These are phyloP conservation scores for Python bivittatus DNA, from an alignment of 2,113 vertebrate species.

Conservation along the genomic window DNA sequence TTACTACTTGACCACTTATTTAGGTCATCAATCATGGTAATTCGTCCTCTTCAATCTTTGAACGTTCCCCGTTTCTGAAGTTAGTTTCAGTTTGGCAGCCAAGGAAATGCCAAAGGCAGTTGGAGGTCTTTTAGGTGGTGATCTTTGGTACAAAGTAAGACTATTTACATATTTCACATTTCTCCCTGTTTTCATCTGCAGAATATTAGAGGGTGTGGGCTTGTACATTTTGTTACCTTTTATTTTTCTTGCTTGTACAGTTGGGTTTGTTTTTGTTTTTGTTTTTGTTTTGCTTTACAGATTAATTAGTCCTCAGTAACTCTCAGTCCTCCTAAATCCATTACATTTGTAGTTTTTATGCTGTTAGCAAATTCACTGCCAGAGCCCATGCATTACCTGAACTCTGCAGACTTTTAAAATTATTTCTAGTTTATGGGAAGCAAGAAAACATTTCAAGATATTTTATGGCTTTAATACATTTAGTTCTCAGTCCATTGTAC, in stretches of 20 bases:
- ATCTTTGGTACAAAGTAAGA: not conserved
- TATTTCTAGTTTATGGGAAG: not conserved
- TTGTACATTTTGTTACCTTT: not conserved
- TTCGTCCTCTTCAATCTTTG: not conserved
- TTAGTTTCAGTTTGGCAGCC: not conserved
- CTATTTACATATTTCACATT: not conserved
- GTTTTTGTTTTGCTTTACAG: not conserved
- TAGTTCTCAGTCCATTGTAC: not conserved
- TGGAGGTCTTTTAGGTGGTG: not conserved
- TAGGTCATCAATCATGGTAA: not conserved
- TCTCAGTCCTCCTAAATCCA: not conserved
- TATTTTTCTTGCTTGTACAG: not conserved
- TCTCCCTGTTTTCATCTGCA: not conserved
- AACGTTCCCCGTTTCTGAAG: not conserved
- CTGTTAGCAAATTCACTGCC: not conserved
- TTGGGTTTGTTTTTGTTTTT: not conserved
- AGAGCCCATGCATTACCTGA: not conserved
- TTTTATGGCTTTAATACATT: not conserved
- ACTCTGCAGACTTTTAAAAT: not conserved
- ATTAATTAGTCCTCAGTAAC: not conserved
- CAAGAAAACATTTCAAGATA: not conserved
- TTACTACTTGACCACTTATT: not conserved
- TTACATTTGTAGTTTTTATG: constrained; percentile 5
- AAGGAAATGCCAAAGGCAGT: not conserved
- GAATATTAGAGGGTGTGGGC: not conserved